Base-by-base conservation (phyloP, 2,888 invertebrate genomes). In the Ceramica pisi region DNA sequence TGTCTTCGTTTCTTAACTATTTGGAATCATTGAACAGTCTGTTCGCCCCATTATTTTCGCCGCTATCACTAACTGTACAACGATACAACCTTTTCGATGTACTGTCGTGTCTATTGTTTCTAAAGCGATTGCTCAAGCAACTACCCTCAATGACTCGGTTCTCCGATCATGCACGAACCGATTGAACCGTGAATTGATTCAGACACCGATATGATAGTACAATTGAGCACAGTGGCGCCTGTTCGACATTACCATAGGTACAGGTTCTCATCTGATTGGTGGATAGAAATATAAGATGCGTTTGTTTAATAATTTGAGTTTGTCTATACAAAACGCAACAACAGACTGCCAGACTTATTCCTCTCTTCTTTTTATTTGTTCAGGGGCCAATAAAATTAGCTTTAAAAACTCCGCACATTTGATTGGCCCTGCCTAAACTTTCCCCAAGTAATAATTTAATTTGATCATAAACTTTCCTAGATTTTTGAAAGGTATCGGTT, bases 161-260 rank as follows among this genome's bases (percentile, higher is more conserved):
- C 80, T 85, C 79, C 80, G 80, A 78, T 72, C 77, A 72, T 72
- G 72, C 83, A 82, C 81, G 82, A 85, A 85, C 77, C 82, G 85
- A 86, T 87, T 84, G 82, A 85, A 85, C 83, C 82, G 75, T 85
- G 84, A 86, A 87, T 86, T 82, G 89, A 90, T 91, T 87, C 78
- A 78, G 78, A 87, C 87, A 82, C 81, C 75, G 88, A 88, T 87
- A 87, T 73, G 80, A 86, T 83, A 76, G 84, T 86, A 85, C 86
- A 87, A 89, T 87, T 84, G 85, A 80, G 57, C 71, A 56, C 68
- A 70, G 71, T 78, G 72, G 79, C 79, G 78, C 81, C 78, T 81
- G 75, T 81, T 67, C 68, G 74, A 78, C 66, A 71, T 70, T 41
- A 41, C 41, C 41, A 41, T 21, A n/a, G n/a, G n/a, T n/a, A 48